Conservation (phyloP, 2,888 invertebrate genomes). For the Polydrusus pterygomalis region DNA sequence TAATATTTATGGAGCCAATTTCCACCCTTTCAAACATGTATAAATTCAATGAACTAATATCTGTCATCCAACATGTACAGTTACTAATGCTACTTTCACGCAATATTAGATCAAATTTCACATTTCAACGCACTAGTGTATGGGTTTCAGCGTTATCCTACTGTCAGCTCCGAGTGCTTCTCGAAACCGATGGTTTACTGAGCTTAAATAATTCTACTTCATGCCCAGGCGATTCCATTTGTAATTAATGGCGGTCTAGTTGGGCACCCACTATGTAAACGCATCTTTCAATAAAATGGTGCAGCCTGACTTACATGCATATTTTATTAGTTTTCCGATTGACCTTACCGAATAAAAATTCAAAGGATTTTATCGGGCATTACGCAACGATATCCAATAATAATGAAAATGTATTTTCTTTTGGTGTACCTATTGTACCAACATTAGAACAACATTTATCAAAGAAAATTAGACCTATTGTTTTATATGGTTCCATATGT, state of each 20-base stretch:
- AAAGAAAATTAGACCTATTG: too few relatives aligned
- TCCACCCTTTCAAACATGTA: background rate
- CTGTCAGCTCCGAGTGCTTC: constrained; percentile 33
- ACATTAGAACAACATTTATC: too few relatives aligned
- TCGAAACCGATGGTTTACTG: constrained; percentile 29
- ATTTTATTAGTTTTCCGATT: background rate
- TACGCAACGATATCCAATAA: too few relatives aligned
- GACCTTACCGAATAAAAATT: too few relatives aligned
- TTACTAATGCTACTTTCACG: constrained; percentile 13
- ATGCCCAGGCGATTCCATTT: constrained; percentile 19
- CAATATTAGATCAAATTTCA: constrained; percentile 27
- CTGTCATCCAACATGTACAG: constrained; percentile 9
- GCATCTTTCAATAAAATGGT: background rate
- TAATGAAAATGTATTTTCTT: too few relatives aligned
- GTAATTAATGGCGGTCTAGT: constrained; percentile 24
- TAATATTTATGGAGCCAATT: too few relatives aligned
- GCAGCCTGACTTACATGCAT: background rate
- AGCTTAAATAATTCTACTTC: constrained; percentile 33
- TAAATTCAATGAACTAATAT: constrained; percentile 2
- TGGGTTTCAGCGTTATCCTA: constrained; percentile 7
- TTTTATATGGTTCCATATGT: too few relatives aligned
- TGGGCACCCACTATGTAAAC: constrained; percentile 4
- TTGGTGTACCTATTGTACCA: too few relatives aligned
- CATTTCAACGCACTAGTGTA: constrained; percentile 22
- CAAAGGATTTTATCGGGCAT: too few relatives aligned